Evolutionary conservation across 2,797 vertebrate genomes (phyloP).

Genomic region (Salmo trutta): DNA sequence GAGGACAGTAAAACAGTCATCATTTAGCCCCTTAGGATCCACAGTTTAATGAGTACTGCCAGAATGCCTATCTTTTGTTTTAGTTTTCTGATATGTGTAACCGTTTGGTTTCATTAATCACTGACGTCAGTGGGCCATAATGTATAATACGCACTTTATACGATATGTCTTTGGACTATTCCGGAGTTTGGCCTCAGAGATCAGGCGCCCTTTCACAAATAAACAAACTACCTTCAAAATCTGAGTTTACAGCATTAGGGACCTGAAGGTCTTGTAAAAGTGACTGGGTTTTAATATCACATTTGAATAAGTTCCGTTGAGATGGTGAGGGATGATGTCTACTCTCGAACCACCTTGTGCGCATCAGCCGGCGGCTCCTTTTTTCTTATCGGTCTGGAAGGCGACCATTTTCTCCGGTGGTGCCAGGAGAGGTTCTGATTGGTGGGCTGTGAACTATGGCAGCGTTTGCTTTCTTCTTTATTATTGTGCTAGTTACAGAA

Average conservation of each 20-base stretch:
- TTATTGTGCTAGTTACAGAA: too few relatives aligned
- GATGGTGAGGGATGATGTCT: constrained; percentile 53
- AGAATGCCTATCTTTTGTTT: too few relatives aligned
- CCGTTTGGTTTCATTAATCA: too few relatives aligned
- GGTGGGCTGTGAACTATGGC: constrained; percentile 30
- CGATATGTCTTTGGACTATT: too few relatives aligned
- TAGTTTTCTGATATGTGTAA: too few relatives aligned
- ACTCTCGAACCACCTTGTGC: constrained; percentile 24
- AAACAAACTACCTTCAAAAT: neutral
- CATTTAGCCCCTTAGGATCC: too few relatives aligned
- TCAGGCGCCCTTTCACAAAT: neutral
- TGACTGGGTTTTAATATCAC: constrained; percentile 25
- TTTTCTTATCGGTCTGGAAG: constrained; percentile 68
- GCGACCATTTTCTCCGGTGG: constrained; percentile 16
- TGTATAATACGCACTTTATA: neutral
- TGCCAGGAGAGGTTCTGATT: constrained; percentile 49
- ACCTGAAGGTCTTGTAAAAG: neutral
- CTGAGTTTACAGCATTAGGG: neutral
- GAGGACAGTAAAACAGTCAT: too few relatives aligned
- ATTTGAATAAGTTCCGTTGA: constrained; percentile 31
- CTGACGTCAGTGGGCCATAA: neutral
- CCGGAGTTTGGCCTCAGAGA: neutral
- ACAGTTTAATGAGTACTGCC: too few relatives aligned
- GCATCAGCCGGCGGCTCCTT: constrained; percentile 36
- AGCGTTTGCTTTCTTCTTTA: too few relatives aligned